Evolutionary conservation across 2,797 vertebrate species (phyloP).

Genomic region (Microtus obscurus): DNA sequence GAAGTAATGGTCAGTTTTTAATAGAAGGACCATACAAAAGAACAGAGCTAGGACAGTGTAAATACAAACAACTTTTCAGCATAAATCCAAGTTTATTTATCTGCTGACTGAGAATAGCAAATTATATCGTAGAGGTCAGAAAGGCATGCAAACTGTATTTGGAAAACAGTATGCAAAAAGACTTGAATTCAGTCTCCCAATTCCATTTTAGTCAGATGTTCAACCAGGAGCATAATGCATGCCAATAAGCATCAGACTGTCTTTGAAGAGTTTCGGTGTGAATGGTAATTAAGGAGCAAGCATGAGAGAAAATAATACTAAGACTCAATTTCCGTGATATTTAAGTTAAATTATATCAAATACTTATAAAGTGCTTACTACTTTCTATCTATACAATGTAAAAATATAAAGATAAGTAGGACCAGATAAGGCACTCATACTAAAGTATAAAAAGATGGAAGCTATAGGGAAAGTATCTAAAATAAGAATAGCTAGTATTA

Average conservation of each 20-base stretch:
- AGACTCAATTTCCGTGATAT: slow-evolving; percentile 44
- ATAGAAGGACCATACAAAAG: slow-evolving; percentile 21
- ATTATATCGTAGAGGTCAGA: not conserved
- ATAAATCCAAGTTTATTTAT: slow-evolving; percentile 59
- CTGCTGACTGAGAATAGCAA: not conserved
- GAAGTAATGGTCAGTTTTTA: not conserved
- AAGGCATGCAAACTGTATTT: slow-evolving; percentile 25
- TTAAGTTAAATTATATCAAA: slow-evolving; percentile 44
- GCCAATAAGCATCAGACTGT: slow-evolving; percentile 22
- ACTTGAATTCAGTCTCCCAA: not conserved
- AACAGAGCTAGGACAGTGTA: not conserved
- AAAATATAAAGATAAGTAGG: slow-evolving; percentile 10
- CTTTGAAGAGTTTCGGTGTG: not conserved
- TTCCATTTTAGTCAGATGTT: slow-evolving; percentile 17
- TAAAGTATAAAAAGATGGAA: not conserved
- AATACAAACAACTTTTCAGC: slow-evolving; percentile 45
- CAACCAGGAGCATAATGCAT: not conserved
- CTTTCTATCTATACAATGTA: not conserved
- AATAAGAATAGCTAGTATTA: not conserved
- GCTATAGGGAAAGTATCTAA: not conserved
- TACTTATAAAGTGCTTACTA: slow-evolving; percentile 5
- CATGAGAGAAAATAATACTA: not conserved
- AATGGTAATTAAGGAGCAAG: not conserved
- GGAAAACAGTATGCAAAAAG: not conserved
- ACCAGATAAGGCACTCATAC: not conserved